These are phyloP conservation scores for Noturus placidus DNA, from an alignment of 2,113 vertebrate genomes.

Conservation along the genomic window DNA sequence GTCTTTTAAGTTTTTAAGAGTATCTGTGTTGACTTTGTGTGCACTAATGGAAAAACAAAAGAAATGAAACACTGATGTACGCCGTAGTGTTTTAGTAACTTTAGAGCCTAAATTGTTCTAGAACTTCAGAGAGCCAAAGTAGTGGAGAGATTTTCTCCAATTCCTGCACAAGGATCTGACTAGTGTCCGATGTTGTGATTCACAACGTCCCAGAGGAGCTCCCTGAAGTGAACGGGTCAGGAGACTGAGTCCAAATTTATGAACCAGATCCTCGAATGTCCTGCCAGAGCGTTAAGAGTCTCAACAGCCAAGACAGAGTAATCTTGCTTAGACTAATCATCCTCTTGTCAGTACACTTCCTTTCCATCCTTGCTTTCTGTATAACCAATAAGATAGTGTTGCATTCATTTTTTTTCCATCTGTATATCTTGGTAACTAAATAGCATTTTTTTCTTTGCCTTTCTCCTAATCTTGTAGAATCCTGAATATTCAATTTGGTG, in stretches of 20 bases:
- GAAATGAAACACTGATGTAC: neutral
- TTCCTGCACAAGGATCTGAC: neutral
- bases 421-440: conserved; percentile 58
- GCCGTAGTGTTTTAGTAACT: neutral
- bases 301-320: neutral
- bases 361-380: neutral
- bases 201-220: neutral
- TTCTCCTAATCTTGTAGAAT: conserved; percentile 57
- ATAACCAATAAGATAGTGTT: neutral
- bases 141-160: neutral
- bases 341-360: neutral
- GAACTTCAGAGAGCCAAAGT: neutral
- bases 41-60: neutral
- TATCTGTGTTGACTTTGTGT: conserved; percentile 65
- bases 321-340: neutral
- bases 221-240: neutral
- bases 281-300: neutral
- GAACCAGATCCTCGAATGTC: neutral
- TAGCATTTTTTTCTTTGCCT: conserved; percentile 53
- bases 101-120: neutral
- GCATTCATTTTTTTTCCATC: conserved; percentile 40
- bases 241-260: neutral
- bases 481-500: conserved; percentile 65
- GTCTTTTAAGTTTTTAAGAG: conserved; percentile 55
- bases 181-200: neutral